Evolutionary conservation across 2,797 vertebrate genomes (phyloP).

Genomic region (Oreortyx pictus): DNA sequence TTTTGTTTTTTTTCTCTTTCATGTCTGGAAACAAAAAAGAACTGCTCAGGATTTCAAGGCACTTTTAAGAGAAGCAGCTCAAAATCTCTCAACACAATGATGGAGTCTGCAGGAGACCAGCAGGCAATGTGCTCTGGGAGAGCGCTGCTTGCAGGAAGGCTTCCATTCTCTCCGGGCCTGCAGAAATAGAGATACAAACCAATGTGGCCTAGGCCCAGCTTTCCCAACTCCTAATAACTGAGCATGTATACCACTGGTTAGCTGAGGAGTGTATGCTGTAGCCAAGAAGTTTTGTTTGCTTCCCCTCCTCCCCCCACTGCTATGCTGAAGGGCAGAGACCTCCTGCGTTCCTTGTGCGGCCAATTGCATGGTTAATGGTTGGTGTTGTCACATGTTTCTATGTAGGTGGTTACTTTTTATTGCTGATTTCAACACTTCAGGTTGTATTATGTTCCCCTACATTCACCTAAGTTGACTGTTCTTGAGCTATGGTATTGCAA

Average conservation of each 20-base stretch:
- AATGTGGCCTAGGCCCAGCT: rapidly evolving
- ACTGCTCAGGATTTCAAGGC: background rate
- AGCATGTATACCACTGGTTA: background rate
- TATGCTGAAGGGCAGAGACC: background rate
- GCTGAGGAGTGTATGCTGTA: background rate
- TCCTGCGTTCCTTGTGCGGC: rapidly evolving
- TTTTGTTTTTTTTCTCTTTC: background rate
- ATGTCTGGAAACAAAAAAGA: background rate
- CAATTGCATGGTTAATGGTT: background rate
- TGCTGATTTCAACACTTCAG: background rate
- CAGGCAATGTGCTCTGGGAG: background rate
- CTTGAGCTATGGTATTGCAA: background rate
- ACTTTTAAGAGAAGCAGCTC: background rate
- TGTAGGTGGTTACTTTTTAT: background rate
- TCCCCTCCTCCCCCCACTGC: rapidly evolving
- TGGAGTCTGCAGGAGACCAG: background rate
- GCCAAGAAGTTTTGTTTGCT: background rate
- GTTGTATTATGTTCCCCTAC: background rate
- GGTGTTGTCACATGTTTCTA: background rate
- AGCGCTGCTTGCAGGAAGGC: background rate
- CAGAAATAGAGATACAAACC: background rate
- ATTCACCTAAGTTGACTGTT: background rate
- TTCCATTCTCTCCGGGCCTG: background rate
- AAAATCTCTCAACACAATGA: background rate
- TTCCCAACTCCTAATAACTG: background rate